phyloP scores from a whole-genome alignment of 2,888 invertebrate genomes.

The Teleogryllus oceanicus region DNA sequence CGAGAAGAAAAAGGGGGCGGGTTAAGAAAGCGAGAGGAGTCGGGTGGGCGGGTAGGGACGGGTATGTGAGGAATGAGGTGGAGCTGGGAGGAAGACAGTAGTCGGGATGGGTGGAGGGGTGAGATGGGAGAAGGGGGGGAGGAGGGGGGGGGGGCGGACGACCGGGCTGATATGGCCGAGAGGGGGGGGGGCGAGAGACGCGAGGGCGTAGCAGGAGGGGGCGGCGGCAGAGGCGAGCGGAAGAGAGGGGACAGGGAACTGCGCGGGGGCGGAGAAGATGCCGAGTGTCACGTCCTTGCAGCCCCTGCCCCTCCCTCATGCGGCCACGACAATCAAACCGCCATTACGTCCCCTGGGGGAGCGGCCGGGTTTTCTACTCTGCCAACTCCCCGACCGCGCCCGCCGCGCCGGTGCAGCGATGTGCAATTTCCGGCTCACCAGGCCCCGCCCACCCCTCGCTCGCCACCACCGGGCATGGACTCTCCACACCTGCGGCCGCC shows the following conservation, averaged over 20 bases:
- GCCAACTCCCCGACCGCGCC: not conserved
- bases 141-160: not conserved
- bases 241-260: not conserved
- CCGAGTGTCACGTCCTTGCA: too few species aligned
- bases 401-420: not conserved
- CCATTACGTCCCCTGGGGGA: not conserved
- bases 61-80: not conserved
- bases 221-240: not conserved
- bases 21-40: too few species aligned
- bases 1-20: not conserved
- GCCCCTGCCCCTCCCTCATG: not conserved
- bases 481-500: too few species aligned
- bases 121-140: not conserved
- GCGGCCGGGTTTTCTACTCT: not conserved
- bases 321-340: conserved; percentile 10
- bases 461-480: not conserved
- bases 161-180: too few species aligned
- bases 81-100: not conserved
- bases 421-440: conserved; percentile 9
- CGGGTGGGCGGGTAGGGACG: not conserved
- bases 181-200: not conserved
- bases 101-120: not conserved
- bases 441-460: not conserved
- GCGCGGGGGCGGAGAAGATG: too few species aligned
- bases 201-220: not conserved